Conservation (phyloP, 2,888 invertebrate genomes). For the Chirona hameri region DNA sequence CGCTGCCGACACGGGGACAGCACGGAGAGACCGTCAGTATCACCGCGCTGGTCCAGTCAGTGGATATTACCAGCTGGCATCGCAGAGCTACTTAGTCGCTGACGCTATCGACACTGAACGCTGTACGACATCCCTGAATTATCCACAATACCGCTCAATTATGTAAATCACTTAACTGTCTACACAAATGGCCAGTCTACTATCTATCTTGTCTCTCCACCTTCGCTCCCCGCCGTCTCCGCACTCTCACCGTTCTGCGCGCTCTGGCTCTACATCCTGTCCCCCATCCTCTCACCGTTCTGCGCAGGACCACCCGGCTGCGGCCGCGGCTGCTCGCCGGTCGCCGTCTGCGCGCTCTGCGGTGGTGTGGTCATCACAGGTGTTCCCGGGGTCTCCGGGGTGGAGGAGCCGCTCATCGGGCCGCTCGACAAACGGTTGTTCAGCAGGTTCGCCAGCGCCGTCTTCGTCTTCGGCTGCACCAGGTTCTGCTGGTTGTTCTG, state of each 20-base stretch:
- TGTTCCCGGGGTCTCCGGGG: slow-evolving; percentile 24
- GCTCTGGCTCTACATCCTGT: neutral
- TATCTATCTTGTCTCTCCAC: no score
- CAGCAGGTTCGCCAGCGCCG: slow-evolving; percentile 90
- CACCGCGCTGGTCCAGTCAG: no score
- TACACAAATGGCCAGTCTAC: no score
- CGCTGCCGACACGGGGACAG: neutral
- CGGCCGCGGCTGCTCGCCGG: slow-evolving; percentile 33
- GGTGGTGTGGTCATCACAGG: slow-evolving; percentile 23
- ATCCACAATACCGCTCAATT: no score
- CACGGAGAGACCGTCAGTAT: neutral
- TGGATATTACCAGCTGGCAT: no score
- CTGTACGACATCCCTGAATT: no score
- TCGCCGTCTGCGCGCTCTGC: neutral
- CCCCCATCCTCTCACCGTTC: neutral
- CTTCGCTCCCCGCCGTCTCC: neutral
- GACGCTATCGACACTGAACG: no score
- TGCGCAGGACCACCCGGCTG: slow-evolving; percentile 34
- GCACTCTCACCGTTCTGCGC: slow-evolving; percentile 1
- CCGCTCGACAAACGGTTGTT: slow-evolving; percentile 62
- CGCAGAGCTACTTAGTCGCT: no score
- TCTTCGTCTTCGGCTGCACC: slow-evolving; percentile 87
- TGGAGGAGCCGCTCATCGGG: slow-evolving; percentile 8
- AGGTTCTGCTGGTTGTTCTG: slow-evolving; percentile 44
- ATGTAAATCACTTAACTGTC: no score